Conservation (phyloP, 2,113 vertebrate species). For the Ageneiosus marmoratus region DNA sequence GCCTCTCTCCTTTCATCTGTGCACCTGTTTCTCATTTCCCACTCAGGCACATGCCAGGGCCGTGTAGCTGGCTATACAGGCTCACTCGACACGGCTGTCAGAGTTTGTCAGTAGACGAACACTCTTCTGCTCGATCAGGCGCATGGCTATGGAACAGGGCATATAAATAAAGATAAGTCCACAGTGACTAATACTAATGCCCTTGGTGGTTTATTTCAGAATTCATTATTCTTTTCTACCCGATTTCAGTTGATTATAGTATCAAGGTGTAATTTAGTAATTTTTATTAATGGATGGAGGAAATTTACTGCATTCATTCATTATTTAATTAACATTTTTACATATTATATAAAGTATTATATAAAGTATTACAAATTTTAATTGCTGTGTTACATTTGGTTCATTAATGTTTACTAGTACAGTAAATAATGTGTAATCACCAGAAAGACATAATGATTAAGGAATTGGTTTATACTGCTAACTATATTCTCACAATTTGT, state of each 20-base stretch:
- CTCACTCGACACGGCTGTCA: constrained; percentile 53
- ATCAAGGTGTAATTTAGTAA: background rate
- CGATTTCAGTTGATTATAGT: background rate
- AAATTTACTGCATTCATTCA: background rate
- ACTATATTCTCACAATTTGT: background rate
- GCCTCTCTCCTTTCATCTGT: constrained; percentile 56
- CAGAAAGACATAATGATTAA: background rate
- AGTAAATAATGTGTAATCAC: background rate
- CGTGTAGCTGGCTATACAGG: constrained; percentile 19
- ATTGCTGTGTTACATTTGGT: background rate
- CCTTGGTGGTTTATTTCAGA: background rate
- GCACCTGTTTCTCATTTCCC: constrained; percentile 62
- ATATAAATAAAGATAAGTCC: constrained; percentile 17
- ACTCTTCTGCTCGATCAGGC: constrained; percentile 29
- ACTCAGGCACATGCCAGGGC: constrained; percentile 46
- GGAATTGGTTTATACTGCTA: too few species aligned
- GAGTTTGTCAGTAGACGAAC: constrained; percentile 47
- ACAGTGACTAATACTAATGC: background rate
- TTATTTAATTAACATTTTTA: background rate
- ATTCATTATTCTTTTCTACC: background rate
- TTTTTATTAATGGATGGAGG: background rate
- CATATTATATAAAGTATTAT: too few species aligned
- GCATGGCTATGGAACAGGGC: background rate
- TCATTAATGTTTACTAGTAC: background rate
- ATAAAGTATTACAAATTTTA: background rate